Percentiles rank a stretch among this genome's conserved stretches.
These are phyloP conservation scores for Zaprionus kolodkinae DNA, from an alignment of 1,140 invertebrate species.

Conservation along the genomic window DNA sequence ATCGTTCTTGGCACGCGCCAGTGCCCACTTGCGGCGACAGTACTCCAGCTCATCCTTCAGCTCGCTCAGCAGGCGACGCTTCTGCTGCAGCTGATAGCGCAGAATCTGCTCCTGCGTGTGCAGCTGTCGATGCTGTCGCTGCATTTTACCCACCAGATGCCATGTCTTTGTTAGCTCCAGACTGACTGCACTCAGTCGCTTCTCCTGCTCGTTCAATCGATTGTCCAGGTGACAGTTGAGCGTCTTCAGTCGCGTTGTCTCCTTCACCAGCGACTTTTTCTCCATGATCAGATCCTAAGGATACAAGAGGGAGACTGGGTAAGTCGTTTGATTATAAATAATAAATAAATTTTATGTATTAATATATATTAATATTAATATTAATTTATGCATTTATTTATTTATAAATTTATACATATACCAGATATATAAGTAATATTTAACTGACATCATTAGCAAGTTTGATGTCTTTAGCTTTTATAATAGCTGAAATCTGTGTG, in stretches of 20 bases:
- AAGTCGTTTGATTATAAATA: too few relatives aligned
- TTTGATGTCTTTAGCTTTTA: too few relatives aligned
- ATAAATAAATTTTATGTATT: too few relatives aligned
- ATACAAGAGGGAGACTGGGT: constrained; percentile 1
- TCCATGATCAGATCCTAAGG: constrained; percentile 92
- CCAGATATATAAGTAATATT: too few relatives aligned
- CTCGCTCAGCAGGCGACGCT: constrained; percentile 92
- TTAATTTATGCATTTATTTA: too few relatives aligned
- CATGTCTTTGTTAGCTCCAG: constrained; percentile 94
- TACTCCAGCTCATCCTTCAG: constrained; percentile 93
- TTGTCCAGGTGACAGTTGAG: constrained; percentile 92
- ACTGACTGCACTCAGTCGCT: constrained; percentile 91
- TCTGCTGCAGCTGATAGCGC: constrained; percentile 94
- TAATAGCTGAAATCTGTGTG: too few relatives aligned
- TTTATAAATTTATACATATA: too few relatives aligned
- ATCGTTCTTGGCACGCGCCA: constrained; percentile 92
- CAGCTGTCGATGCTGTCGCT: constrained; percentile 92
- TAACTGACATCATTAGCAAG: too few relatives aligned
- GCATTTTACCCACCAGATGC: constrained; percentile 92
- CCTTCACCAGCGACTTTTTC: constrained; percentile 92
- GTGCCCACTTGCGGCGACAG: constrained; percentile 93
- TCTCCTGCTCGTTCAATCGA: constrained; percentile 90
- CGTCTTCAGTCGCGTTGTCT: constrained; percentile 92
- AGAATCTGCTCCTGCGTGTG: constrained; percentile 95
- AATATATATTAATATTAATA: too few relatives aligned